These are phyloP conservation scores for Plodia interpunctella DNA, from an alignment of 1,140 invertebrate genomes.

Conservation along the genomic window DNA sequence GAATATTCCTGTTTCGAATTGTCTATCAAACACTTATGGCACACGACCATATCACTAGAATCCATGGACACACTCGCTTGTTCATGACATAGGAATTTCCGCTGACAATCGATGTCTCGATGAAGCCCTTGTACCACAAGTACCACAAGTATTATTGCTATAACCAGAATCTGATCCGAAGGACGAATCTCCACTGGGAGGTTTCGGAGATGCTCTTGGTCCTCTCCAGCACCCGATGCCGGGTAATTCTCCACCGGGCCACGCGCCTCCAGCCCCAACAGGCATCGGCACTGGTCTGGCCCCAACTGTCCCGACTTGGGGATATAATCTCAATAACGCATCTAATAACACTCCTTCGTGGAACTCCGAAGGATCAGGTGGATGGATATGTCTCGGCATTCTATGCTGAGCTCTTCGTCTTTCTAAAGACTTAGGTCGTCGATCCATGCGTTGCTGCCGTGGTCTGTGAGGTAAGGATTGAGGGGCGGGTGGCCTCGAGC, in stretches of 20 bases:
- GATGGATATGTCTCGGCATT: slow-evolving; percentile 60
- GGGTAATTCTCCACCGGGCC: slow-evolving; percentile 64
- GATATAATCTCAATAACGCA: slow-evolving; percentile 79
- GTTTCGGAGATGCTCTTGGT: slow-evolving; percentile 63
- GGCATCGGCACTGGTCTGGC: slow-evolving; percentile 57
- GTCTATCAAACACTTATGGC: slow-evolving; percentile 28
- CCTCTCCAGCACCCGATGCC: slow-evolving; percentile 66
- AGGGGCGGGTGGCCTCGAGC: slow-evolving; percentile 49
- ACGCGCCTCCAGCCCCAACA: slow-evolving; percentile 55
- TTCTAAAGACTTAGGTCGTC: slow-evolving; percentile 64
- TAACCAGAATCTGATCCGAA: slow-evolving; percentile 78
- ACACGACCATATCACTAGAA: slow-evolving; percentile 23
- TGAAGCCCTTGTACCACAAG: slow-evolving; percentile 73
- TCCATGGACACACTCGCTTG: slow-evolving; percentile 14
- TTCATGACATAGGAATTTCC: slow-evolving; percentile 50
- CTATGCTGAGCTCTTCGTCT: slow-evolving; percentile 57
- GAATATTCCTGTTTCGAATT: slow-evolving; percentile 21
- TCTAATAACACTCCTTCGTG: slow-evolving; percentile 78
- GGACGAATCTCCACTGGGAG: slow-evolving; percentile 73
- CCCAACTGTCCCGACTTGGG: slow-evolving; percentile 74
- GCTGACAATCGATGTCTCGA: slow-evolving; percentile 63
- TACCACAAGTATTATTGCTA: slow-evolving; percentile 79
- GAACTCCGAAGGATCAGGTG: slow-evolving; percentile 71
- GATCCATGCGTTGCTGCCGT: slow-evolving; percentile 58
- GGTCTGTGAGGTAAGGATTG: slow-evolving; percentile 64